Evolutionary conservation across 2,797 vertebrate genomes (phyloP).

Genomic region (Taenioides sp.): DNA sequence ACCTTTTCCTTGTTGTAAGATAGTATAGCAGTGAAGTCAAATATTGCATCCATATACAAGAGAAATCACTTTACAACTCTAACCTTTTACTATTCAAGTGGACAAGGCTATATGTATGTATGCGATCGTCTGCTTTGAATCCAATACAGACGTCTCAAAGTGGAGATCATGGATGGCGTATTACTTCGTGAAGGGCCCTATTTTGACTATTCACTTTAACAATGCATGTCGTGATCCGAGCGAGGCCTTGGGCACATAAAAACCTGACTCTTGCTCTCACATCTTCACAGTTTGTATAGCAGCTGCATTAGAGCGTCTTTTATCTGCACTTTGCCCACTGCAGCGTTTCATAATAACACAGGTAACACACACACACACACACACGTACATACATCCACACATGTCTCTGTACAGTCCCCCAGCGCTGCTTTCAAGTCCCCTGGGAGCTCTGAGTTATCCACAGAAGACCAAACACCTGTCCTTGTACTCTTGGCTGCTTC

Average conservation of each 20-base stretch:
- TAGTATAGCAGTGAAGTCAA: neutral
- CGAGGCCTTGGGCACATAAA: neutral
- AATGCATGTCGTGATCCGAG: neutral
- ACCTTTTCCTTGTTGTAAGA: neutral
- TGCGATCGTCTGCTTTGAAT: neutral
- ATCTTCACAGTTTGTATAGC: neutral
- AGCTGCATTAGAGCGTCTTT: neutral
- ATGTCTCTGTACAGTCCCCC: constrained; percentile 24
- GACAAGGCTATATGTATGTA: neutral
- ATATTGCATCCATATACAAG: neutral
- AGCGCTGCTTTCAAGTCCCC: constrained; percentile 33
- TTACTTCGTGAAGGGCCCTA: neutral
- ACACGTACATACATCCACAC: neutral
- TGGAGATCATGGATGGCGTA: neutral
- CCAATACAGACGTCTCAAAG: neutral
- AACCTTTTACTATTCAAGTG: neutral
- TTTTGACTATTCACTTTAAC: constrained; percentile 1
- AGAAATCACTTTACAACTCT: neutral
- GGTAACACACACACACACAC: neutral
- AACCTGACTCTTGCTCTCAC: neutral
- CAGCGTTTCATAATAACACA: neutral
- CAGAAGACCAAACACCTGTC: constrained; percentile 33
- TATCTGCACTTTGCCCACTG: constrained; percentile 13
- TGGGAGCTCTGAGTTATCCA: constrained; percentile 32
- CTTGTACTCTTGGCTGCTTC: constrained; percentile 13